Base-by-base conservation (phyloP, 2,113 vertebrate species). In the Apteryx owenii region DNA sequence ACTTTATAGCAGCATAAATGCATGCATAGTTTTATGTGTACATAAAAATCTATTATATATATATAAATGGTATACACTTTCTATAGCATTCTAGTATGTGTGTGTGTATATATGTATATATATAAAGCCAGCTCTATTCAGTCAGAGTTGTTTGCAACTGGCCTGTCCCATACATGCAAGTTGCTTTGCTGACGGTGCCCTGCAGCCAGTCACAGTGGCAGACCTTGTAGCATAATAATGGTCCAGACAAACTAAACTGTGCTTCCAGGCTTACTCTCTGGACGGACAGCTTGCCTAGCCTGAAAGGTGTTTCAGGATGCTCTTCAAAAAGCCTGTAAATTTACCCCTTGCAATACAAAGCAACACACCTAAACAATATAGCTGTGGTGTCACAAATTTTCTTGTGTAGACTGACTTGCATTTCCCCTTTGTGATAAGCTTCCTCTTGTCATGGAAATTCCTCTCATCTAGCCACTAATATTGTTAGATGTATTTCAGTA, bases 161-260 rank as follows among this genome's bases (percentile, higher is more conserved):
- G 36, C 22, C 65, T 40, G 44, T 53, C 72, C 85, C 72, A 60
- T 15, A 58, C 60, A 46, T 1, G 9, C 46, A 6, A n/a, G 69
- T 44, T 40, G 83, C 66, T 46, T 21, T 53, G 60, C 44, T 12
- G 38, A 38, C 53, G 58, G 36, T 40, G 72, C 44, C 72, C 36
- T 38, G 65, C 58, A 14, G 42, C 20, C 36, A 51, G 65, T 62
- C 1, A 1, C 1, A 2, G 40, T 38, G 50, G 42, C 83, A 69
- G 53, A 15, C 56, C 40, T 42, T 4, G 1, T 29, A 26, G 38
- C 68, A 60, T 60, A 38, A 18, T 4, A 9, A 53, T 60, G 38
- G 65, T 16, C 84, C 33, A 26, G 15, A 10, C 0, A 18, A 50
- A 29, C 8, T 48, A 9, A 40, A 42, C 2, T 0, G 20, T 0